Conservation (phyloP, 1,140 invertebrate species). For the Drosophila parvula region DNA sequence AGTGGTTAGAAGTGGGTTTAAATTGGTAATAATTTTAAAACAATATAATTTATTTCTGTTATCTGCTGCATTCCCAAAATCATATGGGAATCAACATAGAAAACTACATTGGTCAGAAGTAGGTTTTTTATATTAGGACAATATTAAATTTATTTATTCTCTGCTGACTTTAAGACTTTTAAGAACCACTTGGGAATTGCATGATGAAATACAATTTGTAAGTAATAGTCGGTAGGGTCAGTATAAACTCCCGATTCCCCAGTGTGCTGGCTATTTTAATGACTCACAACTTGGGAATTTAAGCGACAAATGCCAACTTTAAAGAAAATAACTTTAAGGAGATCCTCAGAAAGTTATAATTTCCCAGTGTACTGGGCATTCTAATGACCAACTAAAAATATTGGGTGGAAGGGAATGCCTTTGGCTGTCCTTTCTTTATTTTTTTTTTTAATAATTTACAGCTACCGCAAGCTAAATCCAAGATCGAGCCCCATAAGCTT, state of each 20-base stretch:
- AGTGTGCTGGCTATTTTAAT: neutral
- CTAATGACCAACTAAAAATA: slow-evolving; percentile 13
- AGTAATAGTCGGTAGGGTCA: neutral
- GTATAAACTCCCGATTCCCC: neutral
- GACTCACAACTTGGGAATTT: neutral
- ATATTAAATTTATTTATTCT: too few relatives aligned
- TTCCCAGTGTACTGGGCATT: neutral
- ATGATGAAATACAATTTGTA: neutral
- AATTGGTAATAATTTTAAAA: neutral
- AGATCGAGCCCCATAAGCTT: slow-evolving; percentile 15
- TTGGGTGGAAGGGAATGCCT: slow-evolving; percentile 3
- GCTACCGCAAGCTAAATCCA: slow-evolving; percentile 23
- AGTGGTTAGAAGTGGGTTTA: neutral
- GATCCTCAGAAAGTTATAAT: neutral
- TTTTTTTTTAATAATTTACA: slow-evolving; percentile 16
- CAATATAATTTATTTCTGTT: neutral
- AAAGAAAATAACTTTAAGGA: neutral
- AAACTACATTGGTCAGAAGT: too few relatives aligned
- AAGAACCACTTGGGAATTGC: neutral
- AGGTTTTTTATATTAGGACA: too few relatives aligned
- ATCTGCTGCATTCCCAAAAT: neutral
- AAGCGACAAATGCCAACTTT: neutral
- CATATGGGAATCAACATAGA: too few relatives aligned
- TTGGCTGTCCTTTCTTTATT: slow-evolving; percentile 1
- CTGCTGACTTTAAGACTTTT: too few relatives aligned